Base-by-base conservation (phyloP, 2,113 vertebrate species). In the Columba livia region DNA sequence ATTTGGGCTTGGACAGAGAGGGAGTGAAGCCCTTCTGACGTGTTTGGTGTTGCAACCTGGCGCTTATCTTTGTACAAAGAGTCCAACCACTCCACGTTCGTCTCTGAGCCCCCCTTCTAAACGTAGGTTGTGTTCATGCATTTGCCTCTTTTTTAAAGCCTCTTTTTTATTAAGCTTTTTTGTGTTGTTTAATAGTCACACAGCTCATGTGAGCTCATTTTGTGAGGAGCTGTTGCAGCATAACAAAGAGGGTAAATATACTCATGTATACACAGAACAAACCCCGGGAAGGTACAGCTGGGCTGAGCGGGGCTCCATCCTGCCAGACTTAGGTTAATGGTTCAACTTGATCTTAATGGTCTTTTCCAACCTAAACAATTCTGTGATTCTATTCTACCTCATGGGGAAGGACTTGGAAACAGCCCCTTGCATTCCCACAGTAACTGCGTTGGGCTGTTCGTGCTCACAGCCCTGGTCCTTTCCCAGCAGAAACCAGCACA, bases 11-110 rank as follows among this genome's bases (percentile, higher is more conserved):
- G 5, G 77, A 15, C 51, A 67, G 26, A 61, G 77, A 7, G 48
- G 34, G 48, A 70, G 29, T 1, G 0, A 62, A 85, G 67, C 70
- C 48, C 23, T 74, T 66, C 54, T 96, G 94, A 94, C 6, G 9
- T 61, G 25, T 42, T 79, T 60, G 64, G 25, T 95, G 87, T 91
- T 90, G 94, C 82, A 95, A 90, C 28, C n/a, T 24, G 82, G 85
- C 21, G 53, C 53, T 94, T 91, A 88, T 91, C 95, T 73, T 93
- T 70, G 81, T 36, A 53, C 48, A 90, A 69, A 85, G 60, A 85
- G 34, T 18, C 29, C 23, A 5, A 47, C 21, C 7, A 1, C 85
- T 23, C 36, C 17, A 28, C 0, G 5, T 31, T 75, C 53, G 48
- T 71, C 56, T 70, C 12, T 0, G 1, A 82, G 42, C 62, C 72